Conservation (phyloP, 2,888 invertebrate species). For the Trypoxylon attenuatum region DNA sequence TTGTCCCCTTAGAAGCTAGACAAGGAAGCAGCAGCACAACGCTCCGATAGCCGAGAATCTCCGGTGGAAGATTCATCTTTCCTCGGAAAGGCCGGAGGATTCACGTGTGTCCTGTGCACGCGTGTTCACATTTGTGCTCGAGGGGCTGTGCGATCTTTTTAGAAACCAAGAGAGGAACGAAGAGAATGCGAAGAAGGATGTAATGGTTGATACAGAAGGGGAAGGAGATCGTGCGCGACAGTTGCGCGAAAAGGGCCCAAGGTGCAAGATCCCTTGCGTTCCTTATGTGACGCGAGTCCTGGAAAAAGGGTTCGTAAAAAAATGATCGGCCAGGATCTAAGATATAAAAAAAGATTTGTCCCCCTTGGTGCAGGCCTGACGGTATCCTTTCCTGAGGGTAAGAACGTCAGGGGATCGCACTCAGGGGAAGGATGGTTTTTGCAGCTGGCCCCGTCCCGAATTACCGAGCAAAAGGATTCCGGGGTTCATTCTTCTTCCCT, state of each 20-base stretch:
- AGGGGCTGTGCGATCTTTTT: conserved; percentile 34
- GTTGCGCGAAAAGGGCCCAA: conserved; percentile 65
- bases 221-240: conserved; percentile 59
- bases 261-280: conserved; percentile 22
- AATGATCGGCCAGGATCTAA: conserved; percentile 71
- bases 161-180: neutral
- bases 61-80: conserved; percentile 26
- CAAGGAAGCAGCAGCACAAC: conserved; percentile 13
- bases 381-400: conserved; percentile 67
- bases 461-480: conserved; percentile 67
- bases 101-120: conserved; percentile 17
- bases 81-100: conserved; percentile 21
- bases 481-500: conserved; percentile 67
- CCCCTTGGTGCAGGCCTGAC: conserved; percentile 51
- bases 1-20: conserved; percentile 21
- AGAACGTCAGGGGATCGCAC: conserved; percentile 39
- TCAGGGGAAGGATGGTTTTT: conserved; percentile 63
- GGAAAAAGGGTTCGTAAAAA: conserved; percentile 72
- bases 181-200: neutral
- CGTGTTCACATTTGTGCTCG: conserved; percentile 16
- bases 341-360: conserved; percentile 68
- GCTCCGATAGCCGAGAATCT: conserved; percentile 8
- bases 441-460: conserved; percentile 70
- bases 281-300: conserved; percentile 52
- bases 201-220: conserved; percentile 25